phyloP scores from a whole-genome alignment of 2,113 vertebrate genomes.

The Vanacampus margaritifer region DNA sequence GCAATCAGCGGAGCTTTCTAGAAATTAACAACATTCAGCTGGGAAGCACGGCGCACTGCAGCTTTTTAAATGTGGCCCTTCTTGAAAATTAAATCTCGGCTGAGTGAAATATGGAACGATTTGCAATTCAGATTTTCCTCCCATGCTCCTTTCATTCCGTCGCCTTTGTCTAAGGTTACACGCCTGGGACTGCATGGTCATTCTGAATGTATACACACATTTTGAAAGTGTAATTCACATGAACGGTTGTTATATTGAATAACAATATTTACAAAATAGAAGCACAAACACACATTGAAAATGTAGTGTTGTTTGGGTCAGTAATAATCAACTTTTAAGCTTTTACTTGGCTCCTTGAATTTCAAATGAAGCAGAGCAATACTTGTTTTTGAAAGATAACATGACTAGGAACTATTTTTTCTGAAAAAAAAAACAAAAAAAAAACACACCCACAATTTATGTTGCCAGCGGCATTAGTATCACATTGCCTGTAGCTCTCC shows the following conservation, averaged over 20 bases:
- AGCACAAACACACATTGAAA: neutral
- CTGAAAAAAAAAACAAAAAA: neutral
- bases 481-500: slow-evolving; percentile 19
- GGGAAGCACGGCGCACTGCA: slow-evolving; percentile 58
- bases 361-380: neutral
- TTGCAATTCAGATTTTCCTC: slow-evolving; percentile 32
- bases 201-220: slow-evolving; percentile 18
- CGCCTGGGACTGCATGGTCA: slow-evolving; percentile 6
- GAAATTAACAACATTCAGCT: slow-evolving; percentile 69
- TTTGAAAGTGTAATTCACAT: slow-evolving; percentile 10
- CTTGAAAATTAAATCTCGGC: slow-evolving; percentile 43
- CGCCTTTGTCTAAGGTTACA: slow-evolving; percentile 14
- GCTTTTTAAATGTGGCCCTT: slow-evolving; percentile 18
- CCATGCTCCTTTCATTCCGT: slow-evolving; percentile 11
- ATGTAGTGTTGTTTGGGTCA: neutral
- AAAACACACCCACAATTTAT: neutral
- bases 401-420: neutral
- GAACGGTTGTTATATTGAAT: slow-evolving; percentile 14
- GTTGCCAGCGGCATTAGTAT: neutral
- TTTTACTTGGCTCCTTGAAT: neutral
- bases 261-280: neutral
- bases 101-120: slow-evolving; percentile 34
- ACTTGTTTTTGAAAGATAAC: neutral
- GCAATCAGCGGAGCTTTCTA: slow-evolving; percentile 63
- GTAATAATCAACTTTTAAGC: slow-evolving; percentile 16